Evolutionary conservation across 2,113 vertebrate genomes (phyloP).

Genomic region (Atlantisia rogersi): DNA sequence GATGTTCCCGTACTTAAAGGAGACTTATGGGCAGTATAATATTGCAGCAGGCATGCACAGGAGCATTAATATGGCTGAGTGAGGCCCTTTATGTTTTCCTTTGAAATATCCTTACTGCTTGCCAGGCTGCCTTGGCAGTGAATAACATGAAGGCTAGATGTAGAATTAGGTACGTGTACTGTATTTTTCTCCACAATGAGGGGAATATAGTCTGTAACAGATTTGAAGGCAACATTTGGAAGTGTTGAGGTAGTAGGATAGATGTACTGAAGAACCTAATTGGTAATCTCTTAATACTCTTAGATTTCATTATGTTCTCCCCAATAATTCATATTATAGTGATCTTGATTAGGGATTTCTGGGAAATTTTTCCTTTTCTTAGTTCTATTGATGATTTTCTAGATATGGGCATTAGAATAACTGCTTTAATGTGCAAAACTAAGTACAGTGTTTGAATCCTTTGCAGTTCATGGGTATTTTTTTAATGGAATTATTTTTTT

Average conservation of each 20-base stretch:
- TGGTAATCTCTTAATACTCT: neutral
- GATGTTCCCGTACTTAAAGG: slow-evolving; percentile 1
- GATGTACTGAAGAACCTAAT: accelerated
- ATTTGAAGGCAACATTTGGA: neutral
- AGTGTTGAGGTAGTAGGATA: neutral
- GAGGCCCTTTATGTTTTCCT: slow-evolving; percentile 40
- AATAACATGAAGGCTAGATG: neutral
- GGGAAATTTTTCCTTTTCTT: neutral
- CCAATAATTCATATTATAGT: neutral
- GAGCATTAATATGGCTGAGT: slow-evolving; percentile 15
- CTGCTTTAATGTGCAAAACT: neutral
- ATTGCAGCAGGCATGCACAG: neutral
- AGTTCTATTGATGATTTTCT: neutral
- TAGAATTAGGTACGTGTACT: neutral
- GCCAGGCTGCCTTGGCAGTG: slow-evolving; percentile 3
- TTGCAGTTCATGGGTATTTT: neutral
- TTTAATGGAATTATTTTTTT: neutral
- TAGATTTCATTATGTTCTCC: neutral
- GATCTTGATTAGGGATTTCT: neutral
- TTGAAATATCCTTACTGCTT: slow-evolving; percentile 2
- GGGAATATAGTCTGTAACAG: neutral
- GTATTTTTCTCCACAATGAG: neutral
- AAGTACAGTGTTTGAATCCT: neutral
- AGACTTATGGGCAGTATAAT: neutral
- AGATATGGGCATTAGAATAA: neutral